phyloP scores from a whole-genome alignment of 2,888 invertebrate species.

The Drosophila picticornis region DNA sequence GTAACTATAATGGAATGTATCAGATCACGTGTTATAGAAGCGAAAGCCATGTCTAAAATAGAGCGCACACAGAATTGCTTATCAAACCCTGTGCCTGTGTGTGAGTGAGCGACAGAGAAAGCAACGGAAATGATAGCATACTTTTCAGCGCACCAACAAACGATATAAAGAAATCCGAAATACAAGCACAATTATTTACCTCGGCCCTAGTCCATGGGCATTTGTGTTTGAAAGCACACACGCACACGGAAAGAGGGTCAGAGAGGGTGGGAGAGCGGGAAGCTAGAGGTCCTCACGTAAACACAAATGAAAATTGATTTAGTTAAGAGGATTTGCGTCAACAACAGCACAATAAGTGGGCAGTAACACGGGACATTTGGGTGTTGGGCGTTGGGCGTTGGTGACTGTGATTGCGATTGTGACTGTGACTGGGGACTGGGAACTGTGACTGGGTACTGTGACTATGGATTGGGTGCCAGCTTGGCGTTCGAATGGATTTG shows the following conservation, averaged over 20 bases:
- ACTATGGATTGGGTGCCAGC: conserved; percentile 9
- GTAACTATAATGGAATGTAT: background rate
- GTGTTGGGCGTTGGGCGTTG: conserved; percentile 15
- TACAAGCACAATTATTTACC: conserved; percentile 63
- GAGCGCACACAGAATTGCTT: conserved; percentile 31
- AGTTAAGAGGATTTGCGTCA: conserved; percentile 81
- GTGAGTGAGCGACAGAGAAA: background rate
- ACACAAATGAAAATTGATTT: conserved; percentile 79
- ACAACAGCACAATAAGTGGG: conserved; percentile 80
- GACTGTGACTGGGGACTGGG: conserved; percentile 8
- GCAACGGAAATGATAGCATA: conserved; percentile 56
- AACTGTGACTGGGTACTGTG: background rate
- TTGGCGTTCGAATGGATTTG: background rate
- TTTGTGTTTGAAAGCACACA: conserved; percentile 34
- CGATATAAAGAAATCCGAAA: conserved; percentile 41
- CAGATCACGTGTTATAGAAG: conserved; percentile 14
- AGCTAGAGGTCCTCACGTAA: conserved; percentile 40
- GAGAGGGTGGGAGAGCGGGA: background rate
- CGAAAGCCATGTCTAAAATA: conserved; percentile 30
- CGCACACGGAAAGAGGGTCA: conserved; percentile 5
- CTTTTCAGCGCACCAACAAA: conserved; percentile 51
- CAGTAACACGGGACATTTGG: conserved; percentile 57
- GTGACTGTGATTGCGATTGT: conserved; percentile 10
- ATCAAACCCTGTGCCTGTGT: background rate
- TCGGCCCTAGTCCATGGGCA: conserved; percentile 49